Percentiles rank a stretch among this genome's conserved stretches.
phyloP scores from a whole-genome alignment of 2,797 vertebrate genomes.

The Chanos chanos region DNA sequence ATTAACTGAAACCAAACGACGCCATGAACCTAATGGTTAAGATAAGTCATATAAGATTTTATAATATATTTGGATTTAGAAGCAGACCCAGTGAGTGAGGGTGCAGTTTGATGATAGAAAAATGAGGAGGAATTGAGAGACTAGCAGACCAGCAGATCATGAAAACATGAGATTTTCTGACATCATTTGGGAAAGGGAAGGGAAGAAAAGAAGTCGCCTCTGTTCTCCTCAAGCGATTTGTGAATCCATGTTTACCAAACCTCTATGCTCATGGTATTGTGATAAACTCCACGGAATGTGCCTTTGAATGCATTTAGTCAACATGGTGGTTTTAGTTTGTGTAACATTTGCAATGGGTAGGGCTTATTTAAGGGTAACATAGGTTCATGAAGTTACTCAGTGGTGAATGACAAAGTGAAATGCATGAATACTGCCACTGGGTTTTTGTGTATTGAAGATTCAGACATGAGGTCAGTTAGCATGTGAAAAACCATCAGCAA shows the following conservation, averaged over 20 bases:
- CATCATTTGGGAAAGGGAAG: constrained; percentile 36
- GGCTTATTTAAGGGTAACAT: constrained; percentile 6
- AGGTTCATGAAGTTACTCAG: too few species aligned
- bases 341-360: constrained; percentile 4
- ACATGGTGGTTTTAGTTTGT: constrained; percentile 6
- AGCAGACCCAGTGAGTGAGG: too few species aligned
- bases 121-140: too few species aligned
- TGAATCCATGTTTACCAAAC: constrained; percentile 49
- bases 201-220: background rate
- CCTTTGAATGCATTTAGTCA: background rate
- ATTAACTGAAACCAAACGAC: constrained; percentile 23
- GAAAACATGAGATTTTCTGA: constrained; percentile 21
- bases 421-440: too few species aligned
- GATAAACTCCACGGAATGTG: constrained; percentile 44
- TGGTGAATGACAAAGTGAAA: too few species aligned
- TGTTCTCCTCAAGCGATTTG: constrained; percentile 47
- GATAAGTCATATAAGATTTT: too few species aligned
- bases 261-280: constrained; percentile 42
- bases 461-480: too few species aligned
- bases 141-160: constrained; percentile 16
- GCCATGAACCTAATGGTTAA: background rate
- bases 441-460: too few species aligned
- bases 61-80: too few species aligned
- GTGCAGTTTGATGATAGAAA: too few species aligned
- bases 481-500: too few species aligned